A percentile compares a stretch with the other conserved stretches of the same genome.
phyloP scores from a whole-genome alignment of 1,140 invertebrate genomes.

The Choristoneura fumiferana region DNA sequence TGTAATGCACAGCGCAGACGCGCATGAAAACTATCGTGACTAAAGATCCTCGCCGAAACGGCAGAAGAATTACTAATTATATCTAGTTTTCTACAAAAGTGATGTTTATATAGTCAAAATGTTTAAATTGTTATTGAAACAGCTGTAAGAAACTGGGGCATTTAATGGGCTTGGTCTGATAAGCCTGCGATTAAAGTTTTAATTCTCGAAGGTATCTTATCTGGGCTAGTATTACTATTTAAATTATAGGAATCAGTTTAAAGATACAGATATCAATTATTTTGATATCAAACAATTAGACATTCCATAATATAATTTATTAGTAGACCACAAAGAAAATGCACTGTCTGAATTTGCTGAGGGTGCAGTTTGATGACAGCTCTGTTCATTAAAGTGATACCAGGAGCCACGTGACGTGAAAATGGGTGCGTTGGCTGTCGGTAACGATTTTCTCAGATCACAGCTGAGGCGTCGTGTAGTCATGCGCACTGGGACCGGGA shows the following conservation, averaged over 20 bases:
- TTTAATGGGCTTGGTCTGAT: slow-evolving; percentile 9
- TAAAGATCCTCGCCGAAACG: background rate
- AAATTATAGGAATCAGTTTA: background rate
- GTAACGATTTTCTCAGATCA: slow-evolving; percentile 70
- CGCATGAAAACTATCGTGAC: slow-evolving; percentile 14
- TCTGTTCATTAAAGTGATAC: slow-evolving; percentile 7
- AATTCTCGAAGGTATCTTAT: background rate
- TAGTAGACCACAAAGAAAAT: too few relatives aligned
- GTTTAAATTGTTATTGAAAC: background rate
- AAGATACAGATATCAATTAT: too few relatives aligned
- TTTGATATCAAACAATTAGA: too few relatives aligned
- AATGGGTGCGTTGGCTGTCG: slow-evolving; percentile 36
- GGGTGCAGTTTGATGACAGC: too few relatives aligned
- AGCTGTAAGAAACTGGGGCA: background rate
- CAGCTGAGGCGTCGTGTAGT: slow-evolving; percentile 55
- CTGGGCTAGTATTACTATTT: slow-evolving; percentile 1
- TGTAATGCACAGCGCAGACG: background rate
- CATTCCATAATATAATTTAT: too few relatives aligned
- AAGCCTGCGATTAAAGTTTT: background rate
- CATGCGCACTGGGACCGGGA: slow-evolving; percentile 47
- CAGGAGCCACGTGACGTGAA: slow-evolving; percentile 37
- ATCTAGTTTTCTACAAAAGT: background rate
- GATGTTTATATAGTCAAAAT: background rate
- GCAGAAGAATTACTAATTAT: background rate
- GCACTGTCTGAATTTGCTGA: too few relatives aligned